A percentile compares a stretch with the other conserved stretches of the same genome.
Conservation (phyloP, 2,888 invertebrate species). For the Dexiosoma caninum region DNA sequence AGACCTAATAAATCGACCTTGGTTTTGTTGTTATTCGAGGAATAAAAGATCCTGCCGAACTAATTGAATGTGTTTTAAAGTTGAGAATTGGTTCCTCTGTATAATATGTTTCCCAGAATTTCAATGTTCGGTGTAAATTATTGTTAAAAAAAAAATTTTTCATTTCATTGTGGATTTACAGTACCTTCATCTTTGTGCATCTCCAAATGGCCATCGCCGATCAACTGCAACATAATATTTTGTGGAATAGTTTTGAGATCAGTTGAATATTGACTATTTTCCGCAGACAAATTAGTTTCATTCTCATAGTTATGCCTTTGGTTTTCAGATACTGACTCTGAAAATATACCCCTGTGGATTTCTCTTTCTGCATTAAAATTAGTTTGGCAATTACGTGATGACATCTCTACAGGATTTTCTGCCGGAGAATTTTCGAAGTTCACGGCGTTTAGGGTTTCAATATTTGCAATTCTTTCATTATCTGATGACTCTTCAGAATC, state of each 20-base stretch:
- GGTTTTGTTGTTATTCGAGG: no score
- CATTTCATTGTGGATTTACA: no score
- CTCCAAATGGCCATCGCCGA: slow-evolving; percentile 46
- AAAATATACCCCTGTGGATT: background rate
- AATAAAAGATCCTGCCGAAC: no score
- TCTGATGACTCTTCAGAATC: slow-evolving; percentile 52
- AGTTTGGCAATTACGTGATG: background rate
- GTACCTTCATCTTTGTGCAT: slow-evolving; percentile 55
- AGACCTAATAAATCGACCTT: no score
- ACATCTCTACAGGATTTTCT: background rate
- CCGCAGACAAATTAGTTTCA: background rate
- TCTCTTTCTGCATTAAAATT: background rate
- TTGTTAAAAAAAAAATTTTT: no score
- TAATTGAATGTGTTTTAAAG: no score
- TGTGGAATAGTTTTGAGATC: slow-evolving; percentile 39
- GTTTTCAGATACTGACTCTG: background rate
- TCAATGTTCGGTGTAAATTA: no score
- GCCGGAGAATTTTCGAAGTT: background rate
- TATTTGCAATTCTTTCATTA: slow-evolving; percentile 16
- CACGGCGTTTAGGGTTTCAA: background rate
- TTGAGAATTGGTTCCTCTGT: no score
- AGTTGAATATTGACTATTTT: background rate
- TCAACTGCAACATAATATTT: slow-evolving; percentile 36
- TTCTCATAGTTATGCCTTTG: background rate
- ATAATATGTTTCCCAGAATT: no score